phyloP scores from a whole-genome alignment of 2,888 invertebrate genomes.

The Chymomyza procnemis region DNA sequence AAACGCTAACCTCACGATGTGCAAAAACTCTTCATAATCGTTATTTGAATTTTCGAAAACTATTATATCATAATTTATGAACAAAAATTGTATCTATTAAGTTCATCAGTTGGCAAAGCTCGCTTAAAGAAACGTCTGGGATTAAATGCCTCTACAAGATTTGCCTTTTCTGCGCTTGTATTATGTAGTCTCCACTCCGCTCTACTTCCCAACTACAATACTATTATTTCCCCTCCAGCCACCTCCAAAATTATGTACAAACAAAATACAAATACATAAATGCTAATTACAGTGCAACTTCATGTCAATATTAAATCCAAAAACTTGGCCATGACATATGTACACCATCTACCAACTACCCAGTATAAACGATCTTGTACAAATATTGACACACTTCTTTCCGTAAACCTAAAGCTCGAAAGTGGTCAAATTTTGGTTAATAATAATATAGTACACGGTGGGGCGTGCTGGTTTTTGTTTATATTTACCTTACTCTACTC shows the following conservation, averaged over 20 bases:
- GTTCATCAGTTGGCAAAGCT: too few relatives aligned
- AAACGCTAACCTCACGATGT: too few relatives aligned
- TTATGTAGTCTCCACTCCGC: too few relatives aligned
- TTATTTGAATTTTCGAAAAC: too few relatives aligned
- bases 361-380: conserved; percentile 16
- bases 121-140: too few relatives aligned
- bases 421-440: conserved; percentile 4
- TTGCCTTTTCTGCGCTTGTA: too few relatives aligned
- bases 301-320: conserved; percentile 10
- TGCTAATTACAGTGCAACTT: conserved; percentile 61
- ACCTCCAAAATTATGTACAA: conserved; percentile 22
- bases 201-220: not conserved
- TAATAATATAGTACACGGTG: not conserved
- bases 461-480: conserved; percentile 16
- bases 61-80: too few relatives aligned
- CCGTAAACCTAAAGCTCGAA: not conserved
- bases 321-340: conserved; percentile 54
- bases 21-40: too few relatives aligned
- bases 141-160: too few relatives aligned
- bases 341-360: too few relatives aligned
- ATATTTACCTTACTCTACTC: conserved; percentile 10
- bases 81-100: too few relatives aligned
- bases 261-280: conserved; percentile 56
- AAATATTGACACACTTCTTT: conserved; percentile 56
- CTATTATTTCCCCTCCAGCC: conserved; percentile 11